Evolutionary conservation across 1,140 invertebrate species (phyloP), one percentile per base, ranked within the genome.

Genomic region (Hylaeus volcanicus): DNA sequence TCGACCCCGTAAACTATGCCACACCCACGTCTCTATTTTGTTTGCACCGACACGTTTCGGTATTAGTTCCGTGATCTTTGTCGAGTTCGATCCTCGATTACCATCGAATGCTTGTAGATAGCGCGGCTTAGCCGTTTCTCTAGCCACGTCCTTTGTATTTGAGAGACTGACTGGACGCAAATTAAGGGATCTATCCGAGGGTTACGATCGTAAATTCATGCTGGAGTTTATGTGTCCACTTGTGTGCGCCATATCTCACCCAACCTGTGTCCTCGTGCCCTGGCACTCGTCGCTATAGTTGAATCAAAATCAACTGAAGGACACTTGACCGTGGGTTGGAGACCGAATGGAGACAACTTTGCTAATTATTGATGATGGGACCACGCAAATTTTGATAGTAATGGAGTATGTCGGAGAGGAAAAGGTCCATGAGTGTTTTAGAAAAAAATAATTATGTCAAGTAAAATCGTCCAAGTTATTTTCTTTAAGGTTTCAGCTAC

Each of bases 121-220:
- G 71, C 51, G 68, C 61, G 56, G 39, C 15, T 26, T 55, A 56
- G 63, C 58, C 69, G 58, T 72, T 75, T 83, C 74, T 83, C 81
- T 58, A 3, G 5, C 45, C 64, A 14, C 60, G 5, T 2, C 43
- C 82, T 84, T 84, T 87, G 83, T 84, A 76, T 81, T 79, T 79
- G 78, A 69, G 77, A 63, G 51, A 71, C 86, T 83, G 51, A 71
- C 86, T 83, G 85, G 81, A 73, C 84, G 70, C 81, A 88, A 87
- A 89, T 88, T 89, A 85, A 72, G 73, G 83, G 64, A 63, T 39
- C 70, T 51, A 43, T 41, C 70, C 51, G 48, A 15, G 71, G 56
- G 37, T 60, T 51, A 26, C 26, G 82, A 66, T 75, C 81, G 82
- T 85, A 86, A 81, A 87, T 79, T 84, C 83, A 79, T 78, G 75